Conservation (phyloP, 2,797 vertebrate species). For the Semotilus atromaculatus region DNA sequence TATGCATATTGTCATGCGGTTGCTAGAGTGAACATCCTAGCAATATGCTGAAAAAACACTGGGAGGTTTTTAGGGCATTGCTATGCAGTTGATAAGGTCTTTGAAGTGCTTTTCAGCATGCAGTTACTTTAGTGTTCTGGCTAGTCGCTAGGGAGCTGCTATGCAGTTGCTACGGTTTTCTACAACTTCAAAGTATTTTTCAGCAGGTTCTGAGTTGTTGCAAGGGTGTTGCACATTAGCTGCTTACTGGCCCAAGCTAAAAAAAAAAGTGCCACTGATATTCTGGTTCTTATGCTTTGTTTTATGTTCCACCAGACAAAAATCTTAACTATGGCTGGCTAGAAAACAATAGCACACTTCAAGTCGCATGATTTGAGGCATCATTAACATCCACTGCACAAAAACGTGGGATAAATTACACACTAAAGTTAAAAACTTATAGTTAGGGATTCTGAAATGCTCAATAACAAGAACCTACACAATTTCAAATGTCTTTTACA, state of each 20-base stretch:
- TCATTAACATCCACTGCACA: neutral
- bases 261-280: neutral
- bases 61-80: neutral
- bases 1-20: neutral
- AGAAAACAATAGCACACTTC: neutral
- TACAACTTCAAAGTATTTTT: neutral
- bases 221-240: neutral
- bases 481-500: slow-evolving; percentile 59
- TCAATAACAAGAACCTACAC: slow-evolving; percentile 19
- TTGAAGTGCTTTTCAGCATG: neutral
- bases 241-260: neutral
- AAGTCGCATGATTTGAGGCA: neutral
- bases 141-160: neutral
- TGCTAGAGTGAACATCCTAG: neutral
- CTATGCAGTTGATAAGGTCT: neutral
- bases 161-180: neutral
- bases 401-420: slow-evolving; percentile 6
- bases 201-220: neutral
- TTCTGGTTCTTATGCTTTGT: neutral
- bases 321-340: neutral
- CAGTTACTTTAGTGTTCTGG: neutral
- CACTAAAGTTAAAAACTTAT: neutral
- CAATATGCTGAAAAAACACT: too few relatives aligned
- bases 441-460: neutral
- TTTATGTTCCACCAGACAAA: neutral